Base-by-base conservation (phyloP, 1,140 invertebrate species). In the Cataglyphis hispanica region DNA sequence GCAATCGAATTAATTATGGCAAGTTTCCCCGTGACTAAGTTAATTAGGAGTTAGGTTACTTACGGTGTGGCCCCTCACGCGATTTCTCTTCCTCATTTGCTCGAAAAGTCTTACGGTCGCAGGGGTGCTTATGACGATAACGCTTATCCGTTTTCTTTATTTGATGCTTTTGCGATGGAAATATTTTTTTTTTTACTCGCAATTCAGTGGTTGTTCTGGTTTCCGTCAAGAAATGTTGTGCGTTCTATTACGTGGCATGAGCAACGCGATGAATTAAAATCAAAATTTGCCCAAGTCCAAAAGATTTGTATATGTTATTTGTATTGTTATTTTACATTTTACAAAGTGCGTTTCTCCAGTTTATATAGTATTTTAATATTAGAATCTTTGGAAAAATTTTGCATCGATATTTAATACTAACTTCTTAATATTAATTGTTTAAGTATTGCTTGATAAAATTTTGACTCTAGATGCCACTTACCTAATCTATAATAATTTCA, bases 41-140 rank as follows among this genome's bases (percentile, higher is more conserved):
- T 92, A 91, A 88, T 91, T 91, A 90, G 69, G 85, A 91, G 72
- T 90, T 90, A 74, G 69, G 16, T 90, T 76, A 85, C 74, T 90
- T 88, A 91, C 69, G 87, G 69, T 92, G 92, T 92, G 92, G 89
- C 92, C 89, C 90, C 86, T 89, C 86, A 85, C 84, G 81, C 86
- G 86, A 88, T 84, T 91, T 84, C 90, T 74, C 56, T 78, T 19
- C 1, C 22, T 69, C 13, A n/a, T 34, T 64, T 53, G 25, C 25
- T 72, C 58, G 25, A 25, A 86, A 43, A 37, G 50, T 34, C 63
- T 64, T 37, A 60, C 46, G n/a, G 22, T 63, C 43, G 25, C 16
- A 66, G 40, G 66, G 83, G 86, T 84, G 74, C 74, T 89, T 70
- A 72, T 64, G 81, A 76, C 63, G 31, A 53, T 27, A 43, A 8